Conservation (phyloP, 2,113 vertebrate species). For the Brachyhypopomus gauderio region DNA sequence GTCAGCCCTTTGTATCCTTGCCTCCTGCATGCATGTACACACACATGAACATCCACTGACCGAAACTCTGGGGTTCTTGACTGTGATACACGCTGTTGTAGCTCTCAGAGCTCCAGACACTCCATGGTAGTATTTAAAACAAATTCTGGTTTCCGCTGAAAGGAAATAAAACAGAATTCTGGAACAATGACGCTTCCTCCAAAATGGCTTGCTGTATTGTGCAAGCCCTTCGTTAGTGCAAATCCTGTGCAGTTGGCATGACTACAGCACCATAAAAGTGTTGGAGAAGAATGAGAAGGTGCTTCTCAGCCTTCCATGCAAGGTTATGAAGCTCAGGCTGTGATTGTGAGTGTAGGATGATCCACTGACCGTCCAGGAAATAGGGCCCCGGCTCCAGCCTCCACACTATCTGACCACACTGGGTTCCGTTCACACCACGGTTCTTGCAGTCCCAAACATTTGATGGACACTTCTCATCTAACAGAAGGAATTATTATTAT, state of each 20-base stretch:
- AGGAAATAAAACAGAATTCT: conserved; percentile 53
- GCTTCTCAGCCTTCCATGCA: not conserved
- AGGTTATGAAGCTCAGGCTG: not conserved
- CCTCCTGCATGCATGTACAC: not conserved
- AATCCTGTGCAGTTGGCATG: no score
- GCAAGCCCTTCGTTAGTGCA: not conserved
- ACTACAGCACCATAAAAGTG: no score
- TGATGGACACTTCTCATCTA: conserved; percentile 96
- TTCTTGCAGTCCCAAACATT: conserved; percentile 99
- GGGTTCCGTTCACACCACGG: conserved; percentile 93
- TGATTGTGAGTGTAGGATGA: not conserved
- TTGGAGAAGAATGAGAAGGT: not conserved
- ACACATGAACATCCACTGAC: conserved; percentile 70
- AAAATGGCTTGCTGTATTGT: not conserved
- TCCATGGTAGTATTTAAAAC: conserved; percentile 98
- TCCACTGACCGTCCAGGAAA: conserved; percentile 95
- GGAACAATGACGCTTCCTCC: not conserved
- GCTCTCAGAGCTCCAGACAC: conserved; percentile 93
- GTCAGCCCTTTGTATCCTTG: no score
- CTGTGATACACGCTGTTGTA: conserved; percentile 95
- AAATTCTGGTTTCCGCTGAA: conserved; percentile 97
- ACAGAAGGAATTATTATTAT: conserved; percentile 34
- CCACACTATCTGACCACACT: conserved; percentile 97
- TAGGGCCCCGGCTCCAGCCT: conserved; percentile 94
- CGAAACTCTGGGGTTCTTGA: conserved; percentile 93